Conservation (phyloP, 2,113 vertebrate species). For the Ceratotherium simum region DNA sequence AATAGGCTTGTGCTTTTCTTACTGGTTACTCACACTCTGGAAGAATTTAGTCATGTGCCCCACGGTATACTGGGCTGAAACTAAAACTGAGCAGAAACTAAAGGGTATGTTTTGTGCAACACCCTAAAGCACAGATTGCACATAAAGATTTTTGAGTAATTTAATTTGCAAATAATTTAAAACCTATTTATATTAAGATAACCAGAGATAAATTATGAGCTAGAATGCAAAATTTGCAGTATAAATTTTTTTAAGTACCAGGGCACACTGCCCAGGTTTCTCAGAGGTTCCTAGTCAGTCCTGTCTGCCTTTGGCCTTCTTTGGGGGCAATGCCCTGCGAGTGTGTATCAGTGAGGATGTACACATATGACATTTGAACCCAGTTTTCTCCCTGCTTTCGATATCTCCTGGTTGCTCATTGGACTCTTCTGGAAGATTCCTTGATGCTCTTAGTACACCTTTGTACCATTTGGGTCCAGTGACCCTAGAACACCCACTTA, state of each 20-base stretch:
- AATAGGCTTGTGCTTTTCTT: background rate
- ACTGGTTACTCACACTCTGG: background rate
- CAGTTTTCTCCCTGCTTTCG: background rate
- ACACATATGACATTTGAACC: background rate
- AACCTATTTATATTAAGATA: slow-evolving; percentile 11
- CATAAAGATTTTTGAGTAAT: background rate
- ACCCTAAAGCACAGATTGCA: background rate
- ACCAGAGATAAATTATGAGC: background rate
- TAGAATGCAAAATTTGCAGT: background rate
- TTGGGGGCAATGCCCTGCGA: background rate
- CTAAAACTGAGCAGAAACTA: background rate
- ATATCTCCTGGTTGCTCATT: background rate
- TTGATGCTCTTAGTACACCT: background rate
- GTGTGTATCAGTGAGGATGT: background rate
- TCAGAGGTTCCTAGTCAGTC: background rate
- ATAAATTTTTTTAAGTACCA: background rate
- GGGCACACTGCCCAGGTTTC: background rate
- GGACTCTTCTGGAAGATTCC: background rate
- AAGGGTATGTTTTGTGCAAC: background rate
- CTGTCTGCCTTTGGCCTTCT: background rate
- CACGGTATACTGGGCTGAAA: no score
- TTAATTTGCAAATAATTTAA: slow-evolving; percentile 20
- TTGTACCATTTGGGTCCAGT: background rate
- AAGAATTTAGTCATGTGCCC: background rate
- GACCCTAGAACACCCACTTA: background rate